These are phyloP conservation scores for Etheostoma nigrum DNA, from an alignment of 2,797 vertebrate species.

Conservation along the genomic window DNA sequence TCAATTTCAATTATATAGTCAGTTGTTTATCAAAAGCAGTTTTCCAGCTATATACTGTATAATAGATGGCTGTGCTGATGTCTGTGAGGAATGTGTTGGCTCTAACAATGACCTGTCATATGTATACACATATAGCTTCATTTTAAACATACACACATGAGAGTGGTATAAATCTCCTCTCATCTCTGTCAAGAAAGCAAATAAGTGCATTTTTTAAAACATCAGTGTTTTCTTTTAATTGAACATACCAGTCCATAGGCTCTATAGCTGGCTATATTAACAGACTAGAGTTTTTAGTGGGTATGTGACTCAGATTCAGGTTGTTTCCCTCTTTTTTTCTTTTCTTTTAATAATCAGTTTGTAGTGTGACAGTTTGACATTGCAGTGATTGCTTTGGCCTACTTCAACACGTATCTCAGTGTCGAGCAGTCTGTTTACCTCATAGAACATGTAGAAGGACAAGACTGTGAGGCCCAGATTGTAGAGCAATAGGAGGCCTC, in stretches of 20 bases:
- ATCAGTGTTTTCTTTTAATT: not conserved
- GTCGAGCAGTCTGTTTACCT: slow-evolving; percentile 84
- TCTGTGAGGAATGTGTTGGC: slow-evolving; percentile 55
- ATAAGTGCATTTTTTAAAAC: not conserved
- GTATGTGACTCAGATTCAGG: not conserved
- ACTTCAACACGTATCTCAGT: slow-evolving; percentile 20
- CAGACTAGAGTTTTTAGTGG: not conserved
- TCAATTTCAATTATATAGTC: slow-evolving; percentile 39
- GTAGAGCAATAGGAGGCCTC: slow-evolving; percentile 91
- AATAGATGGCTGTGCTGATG: slow-evolving; percentile 48
- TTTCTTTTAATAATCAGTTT: slow-evolving; percentile 3
- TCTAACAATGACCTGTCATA: slow-evolving; percentile 58
- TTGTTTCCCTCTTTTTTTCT: not conserved
- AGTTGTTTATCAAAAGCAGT: slow-evolving; percentile 50
- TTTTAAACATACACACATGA: not conserved
- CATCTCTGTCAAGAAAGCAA: not conserved
- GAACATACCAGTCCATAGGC: not conserved
- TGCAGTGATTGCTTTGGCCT: slow-evolving; percentile 31
- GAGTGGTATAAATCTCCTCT: not conserved
- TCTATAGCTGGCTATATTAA: not conserved
- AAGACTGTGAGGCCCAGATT: slow-evolving; percentile 93
- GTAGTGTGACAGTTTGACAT: slow-evolving; percentile 10
- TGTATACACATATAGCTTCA: not conserved
- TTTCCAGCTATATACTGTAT: slow-evolving; percentile 45
- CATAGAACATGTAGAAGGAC: slow-evolving; percentile 96